These are phyloP conservation scores for Lutjanus campechanus DNA, from an alignment of 2,797 vertebrate species.

Conservation along the genomic window DNA sequence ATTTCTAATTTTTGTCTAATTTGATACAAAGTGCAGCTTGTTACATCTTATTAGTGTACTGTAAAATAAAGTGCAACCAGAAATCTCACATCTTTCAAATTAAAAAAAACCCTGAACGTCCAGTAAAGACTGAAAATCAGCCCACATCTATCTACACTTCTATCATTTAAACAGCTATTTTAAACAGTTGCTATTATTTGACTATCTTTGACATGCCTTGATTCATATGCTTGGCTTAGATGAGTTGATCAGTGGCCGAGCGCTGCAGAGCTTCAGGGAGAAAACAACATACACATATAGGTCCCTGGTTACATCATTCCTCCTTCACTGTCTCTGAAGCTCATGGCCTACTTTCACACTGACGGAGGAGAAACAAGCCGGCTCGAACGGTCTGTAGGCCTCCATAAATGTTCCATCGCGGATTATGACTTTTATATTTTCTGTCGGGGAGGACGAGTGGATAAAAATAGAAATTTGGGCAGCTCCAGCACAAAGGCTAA, in stretches of 20 bases:
- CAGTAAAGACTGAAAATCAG: background rate
- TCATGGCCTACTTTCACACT: conserved; percentile 69
- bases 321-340: conserved; percentile 62
- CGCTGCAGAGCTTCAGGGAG: conserved; percentile 51
- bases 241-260: conserved; percentile 18
- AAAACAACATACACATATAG: conserved; percentile 67
- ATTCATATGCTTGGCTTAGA: conserved; percentile 18
- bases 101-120: background rate
- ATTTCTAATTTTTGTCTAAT: too few species aligned
- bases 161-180: background rate
- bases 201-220: background rate
- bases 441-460: conserved; percentile 22
- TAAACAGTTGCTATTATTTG: conserved; percentile 9
- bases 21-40: too few species aligned
- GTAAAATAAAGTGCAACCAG: too few species aligned
- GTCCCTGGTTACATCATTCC: conserved; percentile 74
- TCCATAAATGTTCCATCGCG: conserved; percentile 10
- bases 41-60: too few species aligned
- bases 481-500: conserved; percentile 29
- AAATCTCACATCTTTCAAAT: background rate
- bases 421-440: conserved; percentile 48
- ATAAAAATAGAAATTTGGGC: conserved; percentile 54
- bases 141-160: background rate
- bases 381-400: conserved; percentile 22
- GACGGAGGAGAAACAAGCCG: conserved; percentile 50